A percentile compares a stretch with the other conserved stretches of the same genome.
Conservation (phyloP, 2,888 invertebrate species). For the Adelognathus sp. region DNA sequence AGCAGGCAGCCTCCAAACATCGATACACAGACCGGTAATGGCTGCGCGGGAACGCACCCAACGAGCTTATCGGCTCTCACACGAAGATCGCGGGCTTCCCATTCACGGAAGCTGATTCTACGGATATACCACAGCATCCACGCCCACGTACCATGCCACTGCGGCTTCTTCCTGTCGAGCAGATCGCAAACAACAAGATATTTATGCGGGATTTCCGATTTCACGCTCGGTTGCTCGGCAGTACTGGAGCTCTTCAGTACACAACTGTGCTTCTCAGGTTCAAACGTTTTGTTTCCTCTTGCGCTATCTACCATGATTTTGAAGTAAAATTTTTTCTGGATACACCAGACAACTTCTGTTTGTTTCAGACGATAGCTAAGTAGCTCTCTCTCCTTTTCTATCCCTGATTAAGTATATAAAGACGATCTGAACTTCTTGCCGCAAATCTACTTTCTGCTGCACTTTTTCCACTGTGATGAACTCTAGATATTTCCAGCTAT, state of each 20-base stretch:
- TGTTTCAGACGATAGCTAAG: neutral
- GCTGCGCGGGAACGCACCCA: conserved; percentile 3
- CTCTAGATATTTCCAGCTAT: neutral
- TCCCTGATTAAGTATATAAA: neutral
- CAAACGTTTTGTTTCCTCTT: neutral
- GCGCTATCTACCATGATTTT: neutral
- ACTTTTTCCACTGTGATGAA: neutral
- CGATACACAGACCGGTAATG: neutral
- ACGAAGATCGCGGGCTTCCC: neutral
- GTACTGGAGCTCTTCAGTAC: neutral
- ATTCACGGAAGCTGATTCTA: neutral
- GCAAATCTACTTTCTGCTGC: neutral
- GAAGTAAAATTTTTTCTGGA: neutral
- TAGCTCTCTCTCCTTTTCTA: too few species aligned
- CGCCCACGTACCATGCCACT: neutral
- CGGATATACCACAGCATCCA: neutral
- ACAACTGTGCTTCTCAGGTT: neutral
- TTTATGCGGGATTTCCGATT: conserved; percentile 15
- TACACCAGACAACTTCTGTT: neutral
- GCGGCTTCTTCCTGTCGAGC: neutral
- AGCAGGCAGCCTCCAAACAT: neutral
- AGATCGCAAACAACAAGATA: conserved; percentile 20
- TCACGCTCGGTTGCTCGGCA: neutral
- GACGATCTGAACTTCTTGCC: neutral
- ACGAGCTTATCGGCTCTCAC: conserved; percentile 17